phyloP scores from a whole-genome alignment of 2,113 vertebrate species.

The Perognathus longimembris region DNA sequence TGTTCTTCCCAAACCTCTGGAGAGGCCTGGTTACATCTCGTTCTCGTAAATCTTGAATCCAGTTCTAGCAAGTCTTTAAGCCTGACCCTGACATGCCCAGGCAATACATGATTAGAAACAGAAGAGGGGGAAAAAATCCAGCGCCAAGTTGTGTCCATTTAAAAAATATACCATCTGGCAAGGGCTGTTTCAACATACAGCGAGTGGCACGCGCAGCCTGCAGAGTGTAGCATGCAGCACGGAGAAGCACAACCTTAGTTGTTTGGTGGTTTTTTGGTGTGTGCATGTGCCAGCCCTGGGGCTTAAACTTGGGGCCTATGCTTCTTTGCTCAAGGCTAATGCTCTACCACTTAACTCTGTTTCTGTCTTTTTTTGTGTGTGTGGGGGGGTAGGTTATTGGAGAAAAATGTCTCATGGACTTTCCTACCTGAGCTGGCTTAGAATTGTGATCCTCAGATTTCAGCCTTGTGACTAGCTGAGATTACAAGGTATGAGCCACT shows the following conservation, averaged over 20 bases:
- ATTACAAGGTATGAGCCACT: no score
- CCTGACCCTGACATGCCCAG: slow-evolving; percentile 85
- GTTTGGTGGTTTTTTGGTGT: no score
- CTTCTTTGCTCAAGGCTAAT: no score
- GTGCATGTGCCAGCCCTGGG: no score
- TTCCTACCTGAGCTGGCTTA: no score
- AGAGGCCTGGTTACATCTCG: slow-evolving; percentile 88
- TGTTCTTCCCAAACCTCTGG: slow-evolving; percentile 89
- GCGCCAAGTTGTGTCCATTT: slow-evolving; percentile 74
- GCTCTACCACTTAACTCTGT: no score
- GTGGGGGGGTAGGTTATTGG: no score
- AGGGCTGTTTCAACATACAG: slow-evolving; percentile 38
- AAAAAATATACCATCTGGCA: slow-evolving; percentile 72
- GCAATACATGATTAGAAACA: slow-evolving; percentile 87
- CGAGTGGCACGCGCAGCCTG: slow-evolving; percentile 49
- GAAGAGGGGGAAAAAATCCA: slow-evolving; percentile 77
- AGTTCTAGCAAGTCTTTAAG: slow-evolving; percentile 88
- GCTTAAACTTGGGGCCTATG: no score
- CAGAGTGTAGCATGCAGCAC: background rate
- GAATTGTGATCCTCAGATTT: no score
- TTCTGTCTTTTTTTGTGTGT: no score
- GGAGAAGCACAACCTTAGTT: background rate
- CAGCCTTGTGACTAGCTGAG: no score
- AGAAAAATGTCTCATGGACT: no score
- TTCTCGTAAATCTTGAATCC: slow-evolving; percentile 89